A percentile compares a stretch with the other conserved stretches of the same genome.
phyloP scores from a whole-genome alignment of 2,113 vertebrate species.

The Ondatra zibethicus region DNA sequence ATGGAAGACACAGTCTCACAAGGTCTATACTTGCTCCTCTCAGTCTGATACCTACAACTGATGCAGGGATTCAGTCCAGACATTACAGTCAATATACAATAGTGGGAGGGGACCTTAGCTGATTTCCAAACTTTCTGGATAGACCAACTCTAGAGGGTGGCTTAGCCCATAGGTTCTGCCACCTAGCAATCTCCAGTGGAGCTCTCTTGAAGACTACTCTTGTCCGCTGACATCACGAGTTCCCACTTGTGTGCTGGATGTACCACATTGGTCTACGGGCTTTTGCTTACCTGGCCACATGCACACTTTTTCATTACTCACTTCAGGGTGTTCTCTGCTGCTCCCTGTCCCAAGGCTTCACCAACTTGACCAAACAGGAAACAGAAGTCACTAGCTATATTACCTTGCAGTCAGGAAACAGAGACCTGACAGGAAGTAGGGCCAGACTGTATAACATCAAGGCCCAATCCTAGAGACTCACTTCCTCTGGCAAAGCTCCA shows the following conservation, averaged over 20 bases:
- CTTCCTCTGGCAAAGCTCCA: not conserved
- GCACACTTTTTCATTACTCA: not conserved
- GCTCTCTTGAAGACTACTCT: not conserved
- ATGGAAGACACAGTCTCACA: accelerated
- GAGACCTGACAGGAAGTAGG: not conserved
- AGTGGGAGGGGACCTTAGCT: not conserved
- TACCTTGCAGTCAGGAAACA: not conserved
- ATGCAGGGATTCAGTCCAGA: not conserved
- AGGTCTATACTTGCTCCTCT: not conserved
- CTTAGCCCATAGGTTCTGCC: not conserved
- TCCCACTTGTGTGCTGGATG: not conserved
- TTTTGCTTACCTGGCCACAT: not conserved
- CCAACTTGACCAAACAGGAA: not conserved
- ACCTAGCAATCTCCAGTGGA: not conserved
- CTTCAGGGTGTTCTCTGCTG: not conserved
- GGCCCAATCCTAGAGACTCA: too few relatives aligned
- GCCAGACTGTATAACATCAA: not conserved
- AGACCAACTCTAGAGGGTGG: accelerated
- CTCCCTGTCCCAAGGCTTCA: not conserved
- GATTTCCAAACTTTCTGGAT: not conserved
- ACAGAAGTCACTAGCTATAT: not conserved
- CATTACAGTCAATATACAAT: not conserved
- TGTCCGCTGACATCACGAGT: accelerated
- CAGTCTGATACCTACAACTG: not conserved
- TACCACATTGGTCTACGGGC: too few relatives aligned